Base-by-base conservation (phyloP, 1,140 invertebrate species). In the Calliopsis andreniformis region DNA sequence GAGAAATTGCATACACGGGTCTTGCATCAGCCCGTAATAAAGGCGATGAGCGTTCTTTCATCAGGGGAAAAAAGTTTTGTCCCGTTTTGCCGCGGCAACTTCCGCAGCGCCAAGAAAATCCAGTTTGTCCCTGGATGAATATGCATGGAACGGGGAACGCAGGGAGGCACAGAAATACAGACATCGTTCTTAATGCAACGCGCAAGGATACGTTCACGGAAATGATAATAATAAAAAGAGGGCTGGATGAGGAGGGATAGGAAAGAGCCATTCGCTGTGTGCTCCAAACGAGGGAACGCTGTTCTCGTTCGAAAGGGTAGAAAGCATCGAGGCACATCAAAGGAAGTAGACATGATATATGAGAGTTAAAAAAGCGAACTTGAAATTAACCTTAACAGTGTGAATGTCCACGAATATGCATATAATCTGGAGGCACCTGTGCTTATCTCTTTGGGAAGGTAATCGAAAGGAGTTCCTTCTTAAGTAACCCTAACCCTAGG, bases 21-120 rank as follows among this genome's bases (percentile, higher is more conserved):
- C 73, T 76, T 76, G 73, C 73, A 76, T 76, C 73, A 69, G 64
- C 42, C 42, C 66, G 55, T 68, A 76, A 76, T 76, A 76, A 59
- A 76, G 55, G 66, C 64, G 64, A 76, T 69, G 73, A 76, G 55
- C 73, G 43, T 61, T 69, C 55, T 49, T 75, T 67, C 71, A 56
- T 67, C 53, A 69, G 14, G 59, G 42, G 66, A 69, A 76, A 69
- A 76, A 69, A 76, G 73, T 76, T 76, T 69, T n/a, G 64, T 69
- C 55, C 42, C 55, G 55, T 69, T 76, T 56, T 69, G 25, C 53
- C 43, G 64, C 39, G 42, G 35, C n/a, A 69, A 59, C 25, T 68
- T 58, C 18, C 30, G 55, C 32, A 61, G 10, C 49, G 35, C 53
- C 42, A 68, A 76, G 63, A 59, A 68, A 76, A 76, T 68, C 63